A percentile compares a stretch with the other conserved stretches of the same genome.
Evolutionary conservation across 2,113 vertebrate genomes (phyloP).

Genomic region (Corythaixoides concolor): DNA sequence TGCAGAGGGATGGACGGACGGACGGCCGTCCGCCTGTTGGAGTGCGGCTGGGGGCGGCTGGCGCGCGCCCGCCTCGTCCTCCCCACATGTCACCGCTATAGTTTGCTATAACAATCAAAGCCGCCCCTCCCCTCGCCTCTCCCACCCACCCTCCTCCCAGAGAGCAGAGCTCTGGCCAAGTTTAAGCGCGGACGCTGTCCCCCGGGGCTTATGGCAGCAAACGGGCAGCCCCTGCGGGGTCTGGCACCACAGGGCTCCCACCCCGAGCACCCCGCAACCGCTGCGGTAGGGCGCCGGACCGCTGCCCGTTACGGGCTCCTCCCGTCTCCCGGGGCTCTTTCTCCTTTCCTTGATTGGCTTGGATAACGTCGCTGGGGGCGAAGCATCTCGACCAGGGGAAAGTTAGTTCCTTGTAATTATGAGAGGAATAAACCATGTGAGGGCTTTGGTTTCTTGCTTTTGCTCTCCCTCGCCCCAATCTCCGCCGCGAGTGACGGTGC

Average conservation of each 20-base stretch:
- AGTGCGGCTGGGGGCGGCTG: conserved; percentile 71
- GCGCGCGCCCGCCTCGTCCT: conserved; percentile 65
- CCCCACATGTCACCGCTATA: conserved; percentile 50
- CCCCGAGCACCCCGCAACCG: background rate
- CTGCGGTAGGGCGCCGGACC: background rate
- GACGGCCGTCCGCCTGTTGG: conserved; percentile 71
- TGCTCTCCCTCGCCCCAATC: background rate
- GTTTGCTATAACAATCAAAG: conserved; percentile 73
- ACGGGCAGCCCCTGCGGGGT: background rate
- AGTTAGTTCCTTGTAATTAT: conserved; percentile 39
- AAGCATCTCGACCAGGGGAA: conserved; percentile 10
- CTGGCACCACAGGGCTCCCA: background rate
- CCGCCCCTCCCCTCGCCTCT: conserved; percentile 53
- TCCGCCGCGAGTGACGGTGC: background rate
- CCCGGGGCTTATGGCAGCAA: background rate
- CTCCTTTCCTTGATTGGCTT: background rate
- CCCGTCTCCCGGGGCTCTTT: background rate
- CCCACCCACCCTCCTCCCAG: background rate
- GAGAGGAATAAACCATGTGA: background rate
- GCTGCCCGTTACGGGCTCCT: background rate
- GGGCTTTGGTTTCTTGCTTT: conserved; percentile 28
- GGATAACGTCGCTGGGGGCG: background rate
- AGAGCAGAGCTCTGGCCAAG: background rate
- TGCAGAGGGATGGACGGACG: conserved; percentile 48
- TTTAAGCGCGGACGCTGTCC: background rate